Base-by-base conservation (phyloP, 2,113 vertebrate species). In the Alces alces region DNA sequence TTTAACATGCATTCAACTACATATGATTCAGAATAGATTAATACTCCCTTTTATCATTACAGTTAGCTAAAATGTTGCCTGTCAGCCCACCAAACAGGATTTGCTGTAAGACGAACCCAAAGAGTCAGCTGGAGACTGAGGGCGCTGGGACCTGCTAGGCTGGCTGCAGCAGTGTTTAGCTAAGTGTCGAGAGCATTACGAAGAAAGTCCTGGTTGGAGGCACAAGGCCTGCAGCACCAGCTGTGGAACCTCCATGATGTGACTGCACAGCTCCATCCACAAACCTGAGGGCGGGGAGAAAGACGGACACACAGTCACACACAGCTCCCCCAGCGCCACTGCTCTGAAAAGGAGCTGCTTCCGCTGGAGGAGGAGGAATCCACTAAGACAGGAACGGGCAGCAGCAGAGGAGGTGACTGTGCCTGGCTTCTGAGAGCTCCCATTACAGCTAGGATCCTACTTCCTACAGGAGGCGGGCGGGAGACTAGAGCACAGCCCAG, bases 1-100 rank as follows among this genome's bases (percentile, higher is more conserved):
- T 99, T 98, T 98, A 99, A 99, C 99, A 99, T 99, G 99, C 99
- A 99, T 99, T 99, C 99, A 99, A 99, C 99, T 99, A 99, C 99
- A 99, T 99, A 99, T 98, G 98, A 98, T 98, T 99, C 99, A 99
- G 98, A 99, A 99, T 99, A 98, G 99, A 99, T 98, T 99, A 99
- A 99, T 99, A 99, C 99, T 99, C 99, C 99, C 99, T 99, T 99
- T 98, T 83, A 99, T 99, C 99, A 98, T 99, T 99, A 99, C 98
- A 99, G 98, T 99, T 99, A 99, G 99, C 99, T 99, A 99, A 99
- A 99, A 99, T 99, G 99, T 99, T 99, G 99, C 99, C 99, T 99
- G 99, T 99, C 99, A 99, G 99, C 99, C 99, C 99, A 99, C 99
- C 99, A 99, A 99, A 99, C 99, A 99, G 98, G 98, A 99, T 99